Base-by-base conservation (phyloP, 2,888 invertebrate genomes). In the Nomada ferruginata region DNA sequence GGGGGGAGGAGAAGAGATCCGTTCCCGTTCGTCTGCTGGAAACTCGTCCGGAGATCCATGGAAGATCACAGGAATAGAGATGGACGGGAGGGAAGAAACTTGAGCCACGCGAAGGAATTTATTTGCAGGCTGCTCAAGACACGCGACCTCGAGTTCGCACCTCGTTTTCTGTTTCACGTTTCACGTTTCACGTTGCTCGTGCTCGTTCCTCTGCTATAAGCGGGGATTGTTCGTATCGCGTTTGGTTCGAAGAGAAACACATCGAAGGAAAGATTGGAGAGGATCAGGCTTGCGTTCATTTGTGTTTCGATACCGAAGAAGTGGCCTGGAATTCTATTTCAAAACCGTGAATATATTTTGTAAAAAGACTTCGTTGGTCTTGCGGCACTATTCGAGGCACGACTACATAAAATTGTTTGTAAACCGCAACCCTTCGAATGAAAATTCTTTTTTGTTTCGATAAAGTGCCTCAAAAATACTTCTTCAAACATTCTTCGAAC, bases 41-140 rank as follows among this genome's bases (percentile, higher is more conserved):
- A 60, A 23, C 42, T 65, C 36, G 50, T 15, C 18, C 65, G 5
- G 4, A 20, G 52, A 29, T 18, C 55, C 42, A n/a, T 11, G 15
- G 18, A 70, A 23, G 50, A 75, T n/a, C 52, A 13, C 47, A 13
- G 15, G 47, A 47, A 47, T 3, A 3, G 15, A 47, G 47, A 47
- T 47, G 47, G 11, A 10, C 60, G 11, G 29, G 36, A 55, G 18
- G 4, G 61, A 23, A 9, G 26, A 42, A 61, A 70, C 63, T 29
- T 5, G 68, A 50, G 29, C 29, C n/a, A 11, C 15, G 42, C 13
- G 55, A 23, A 5, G 53, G 42, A 77, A 64, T 60, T 65, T 77
- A 57, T 77, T 72, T 53, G 59, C 52, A 72, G 50, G 20, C 65
- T 23, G 50, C 20, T 23, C 42, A 52, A 60, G 53, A 68, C 26